Percentiles rank a stretch among this genome's conserved stretches.
These are phyloP conservation scores for Orestias chungarensis DNA, from an alignment of 2,797 vertebrate genomes.

Conservation along the genomic window DNA sequence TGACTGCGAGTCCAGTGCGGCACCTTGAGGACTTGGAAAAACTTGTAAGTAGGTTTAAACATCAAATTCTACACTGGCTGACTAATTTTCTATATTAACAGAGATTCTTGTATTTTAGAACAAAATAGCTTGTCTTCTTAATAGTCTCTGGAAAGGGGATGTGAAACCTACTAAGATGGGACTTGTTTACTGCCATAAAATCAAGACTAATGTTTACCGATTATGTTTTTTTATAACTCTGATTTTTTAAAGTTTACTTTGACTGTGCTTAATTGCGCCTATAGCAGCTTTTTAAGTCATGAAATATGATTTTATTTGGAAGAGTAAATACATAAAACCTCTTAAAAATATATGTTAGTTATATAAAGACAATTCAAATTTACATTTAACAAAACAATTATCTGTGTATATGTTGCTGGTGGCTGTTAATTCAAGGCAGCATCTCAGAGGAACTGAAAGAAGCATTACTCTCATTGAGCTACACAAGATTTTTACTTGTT, in stretches of 20 bases:
- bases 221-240: no score
- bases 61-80: not conserved
- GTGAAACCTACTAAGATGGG: not conserved
- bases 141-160: not conserved
- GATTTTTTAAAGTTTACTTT: not conserved
- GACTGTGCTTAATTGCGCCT: not conserved
- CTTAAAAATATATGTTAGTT: no score
- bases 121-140: not conserved
- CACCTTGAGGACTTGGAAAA: conserved; percentile 28
- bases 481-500: not conserved
- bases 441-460: not conserved
- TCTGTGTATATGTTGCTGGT: not conserved
- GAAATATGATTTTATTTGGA: not conserved
- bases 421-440: not conserved
- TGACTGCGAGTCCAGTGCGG: conserved; percentile 34
- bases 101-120: not conserved
- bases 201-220: not conserved
- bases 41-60: conserved; percentile 56
- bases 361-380: not conserved
- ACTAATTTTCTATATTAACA: not conserved
- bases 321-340: not conserved
- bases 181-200: not conserved
- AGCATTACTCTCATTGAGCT: not conserved
- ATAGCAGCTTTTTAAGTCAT: not conserved
- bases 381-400: not conserved